phyloP scores from a whole-genome alignment of 2,797 vertebrate genomes.

The Carapus acus region DNA sequence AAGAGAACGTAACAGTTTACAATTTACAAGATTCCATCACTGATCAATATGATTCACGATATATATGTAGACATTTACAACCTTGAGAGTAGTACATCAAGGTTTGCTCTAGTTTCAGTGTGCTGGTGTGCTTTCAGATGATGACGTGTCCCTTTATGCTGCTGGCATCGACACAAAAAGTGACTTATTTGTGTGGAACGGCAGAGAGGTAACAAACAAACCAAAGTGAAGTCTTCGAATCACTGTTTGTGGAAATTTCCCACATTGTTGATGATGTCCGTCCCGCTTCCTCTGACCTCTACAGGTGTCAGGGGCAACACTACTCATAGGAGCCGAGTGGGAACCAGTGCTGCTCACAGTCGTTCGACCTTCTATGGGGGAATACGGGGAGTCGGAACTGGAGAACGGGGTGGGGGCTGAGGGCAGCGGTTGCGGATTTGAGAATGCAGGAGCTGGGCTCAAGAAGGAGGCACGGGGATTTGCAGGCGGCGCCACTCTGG shows the following conservation, averaged over 20 bases:
- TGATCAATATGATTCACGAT: too few species aligned
- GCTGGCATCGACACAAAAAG: conserved; percentile 75
- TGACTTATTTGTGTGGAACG: conserved; percentile 93
- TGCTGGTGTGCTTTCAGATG: conserved; percentile 80
- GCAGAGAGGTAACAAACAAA: conserved; percentile 77
- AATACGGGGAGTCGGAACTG: conserved; percentile 33
- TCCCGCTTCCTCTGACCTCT: background rate
- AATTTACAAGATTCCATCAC: too few species aligned
- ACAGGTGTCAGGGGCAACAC: conserved; percentile 78
- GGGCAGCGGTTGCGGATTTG: conserved; percentile 26
- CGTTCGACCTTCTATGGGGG: conserved; percentile 67
- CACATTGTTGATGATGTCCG: background rate
- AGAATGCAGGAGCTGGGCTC: conserved; percentile 56
- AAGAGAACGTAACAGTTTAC: too few species aligned
- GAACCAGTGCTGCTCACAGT: conserved; percentile 85
- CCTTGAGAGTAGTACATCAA: background rate
- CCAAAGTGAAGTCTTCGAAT: background rate
- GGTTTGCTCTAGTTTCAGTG: too few species aligned
- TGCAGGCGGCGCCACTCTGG: conserved; percentile 65
- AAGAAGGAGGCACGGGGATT: conserved; percentile 68
- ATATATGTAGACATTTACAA: background rate
- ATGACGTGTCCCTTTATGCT: conserved; percentile 72
- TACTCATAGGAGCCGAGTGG: conserved; percentile 77
- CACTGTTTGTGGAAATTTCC: background rate
- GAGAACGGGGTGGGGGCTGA: conserved; percentile 23